These are phyloP conservation scores for Himalopsyche anomala DNA, from an alignment of 2,888 invertebrate genomes.

Conservation along the genomic window DNA sequence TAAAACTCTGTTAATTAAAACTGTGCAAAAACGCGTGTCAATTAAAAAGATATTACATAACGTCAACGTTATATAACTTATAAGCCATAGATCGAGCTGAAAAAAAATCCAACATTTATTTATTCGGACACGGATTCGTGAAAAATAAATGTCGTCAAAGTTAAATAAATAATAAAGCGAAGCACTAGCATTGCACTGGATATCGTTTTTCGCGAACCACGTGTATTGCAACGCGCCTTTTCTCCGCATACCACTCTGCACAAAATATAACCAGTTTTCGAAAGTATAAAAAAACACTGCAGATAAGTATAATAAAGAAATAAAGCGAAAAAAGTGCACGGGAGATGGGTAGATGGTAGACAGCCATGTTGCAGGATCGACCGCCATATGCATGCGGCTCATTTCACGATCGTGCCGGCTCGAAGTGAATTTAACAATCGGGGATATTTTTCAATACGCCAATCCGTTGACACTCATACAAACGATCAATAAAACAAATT, in stretches of 20 bases:
- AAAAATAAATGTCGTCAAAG: too few species aligned
- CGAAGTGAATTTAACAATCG: background rate
- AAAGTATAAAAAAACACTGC: slow-evolving; percentile 46
- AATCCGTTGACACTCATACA: too few species aligned
- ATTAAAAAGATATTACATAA: too few species aligned
- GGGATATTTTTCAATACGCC: background rate
- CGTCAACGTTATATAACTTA: too few species aligned
- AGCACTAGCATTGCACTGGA: slow-evolving; percentile 24
- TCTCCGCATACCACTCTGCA: slow-evolving; percentile 18
- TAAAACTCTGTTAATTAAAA: too few species aligned
- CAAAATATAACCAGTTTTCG: slow-evolving; percentile 61
- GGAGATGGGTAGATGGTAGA: slow-evolving; percentile 9
- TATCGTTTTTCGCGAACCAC: slow-evolving; percentile 53
- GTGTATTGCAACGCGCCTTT: slow-evolving; percentile 60
- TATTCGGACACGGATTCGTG: too few species aligned
- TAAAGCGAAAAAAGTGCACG: slow-evolving; percentile 8
- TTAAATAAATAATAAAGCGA: too few species aligned
- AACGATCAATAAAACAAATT: too few species aligned
- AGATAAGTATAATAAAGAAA: slow-evolving; percentile 30
- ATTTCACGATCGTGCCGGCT: background rate
- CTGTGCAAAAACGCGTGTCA: too few species aligned
- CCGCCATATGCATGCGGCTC: background rate
- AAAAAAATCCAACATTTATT: too few species aligned
- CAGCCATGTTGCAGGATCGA: slow-evolving; percentile 26
- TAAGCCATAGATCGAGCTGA: too few species aligned